A percentile compares a stretch with the other conserved stretches of the same genome.
Evolutionary conservation across 2,797 vertebrate genomes (phyloP).

Genomic region (Hybognathus amarus): DNA sequence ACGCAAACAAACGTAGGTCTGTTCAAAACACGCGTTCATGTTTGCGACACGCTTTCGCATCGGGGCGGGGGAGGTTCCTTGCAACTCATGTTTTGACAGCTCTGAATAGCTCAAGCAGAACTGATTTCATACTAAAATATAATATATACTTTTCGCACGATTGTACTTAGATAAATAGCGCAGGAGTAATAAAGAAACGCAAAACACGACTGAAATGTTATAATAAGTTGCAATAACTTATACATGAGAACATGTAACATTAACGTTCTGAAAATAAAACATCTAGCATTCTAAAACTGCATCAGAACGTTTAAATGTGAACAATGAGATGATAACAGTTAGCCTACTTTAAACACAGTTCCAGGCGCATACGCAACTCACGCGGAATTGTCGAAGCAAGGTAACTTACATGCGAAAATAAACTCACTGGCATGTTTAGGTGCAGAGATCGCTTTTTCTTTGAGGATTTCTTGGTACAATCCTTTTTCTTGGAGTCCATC

Average conservation of each 20-base stretch:
- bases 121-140: not conserved
- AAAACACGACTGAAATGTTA: too few relatives aligned
- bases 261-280: constrained; percentile 6
- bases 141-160: not conserved
- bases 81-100: constrained; percentile 29
- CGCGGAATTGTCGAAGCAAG: not conserved
- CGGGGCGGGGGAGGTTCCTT: not conserved
- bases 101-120: not conserved
- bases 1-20: not conserved
- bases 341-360: not conserved
- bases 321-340: not conserved
- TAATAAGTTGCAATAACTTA: not conserved
- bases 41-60: not conserved
- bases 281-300: not conserved
- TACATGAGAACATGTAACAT: not conserved
- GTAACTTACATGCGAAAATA: not conserved
- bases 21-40: constrained; percentile 1
- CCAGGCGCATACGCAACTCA: not conserved
- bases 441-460: constrained; percentile 77
- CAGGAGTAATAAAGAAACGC: too few relatives aligned
- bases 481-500: constrained; percentile 76
- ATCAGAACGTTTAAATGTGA: not conserved
- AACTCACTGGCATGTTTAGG: constrained; percentile 82
- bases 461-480: constrained; percentile 73
- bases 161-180: not conserved